Evolutionary conservation across 2,888 invertebrate species (phyloP).

Genomic region (Cerceris ruficornis): DNA sequence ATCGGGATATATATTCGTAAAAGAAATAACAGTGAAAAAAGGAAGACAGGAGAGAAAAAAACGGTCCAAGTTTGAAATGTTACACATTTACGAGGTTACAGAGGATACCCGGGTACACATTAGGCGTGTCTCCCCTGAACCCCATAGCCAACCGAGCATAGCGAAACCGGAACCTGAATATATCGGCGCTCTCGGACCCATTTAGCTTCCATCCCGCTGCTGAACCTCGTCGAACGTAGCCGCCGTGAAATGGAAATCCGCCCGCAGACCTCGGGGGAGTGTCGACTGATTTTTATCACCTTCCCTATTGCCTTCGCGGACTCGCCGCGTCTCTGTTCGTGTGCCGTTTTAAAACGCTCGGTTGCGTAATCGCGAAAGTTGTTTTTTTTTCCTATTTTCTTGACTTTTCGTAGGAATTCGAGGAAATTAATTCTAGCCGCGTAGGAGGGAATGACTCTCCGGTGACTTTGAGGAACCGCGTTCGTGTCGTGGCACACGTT

Average conservation of each 20-base stretch:
- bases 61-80: conserved; percentile 42
- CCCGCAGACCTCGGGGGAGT: conserved; percentile 47
- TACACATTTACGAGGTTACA: conserved; percentile 46
- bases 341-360: not conserved
- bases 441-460: no score
- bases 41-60: not conserved
- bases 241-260: conserved; percentile 67
- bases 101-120: conserved; percentile 55
- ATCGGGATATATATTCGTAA: not conserved
- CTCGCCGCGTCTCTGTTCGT: not conserved
- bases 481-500: not conserved
- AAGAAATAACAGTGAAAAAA: conserved; percentile 3
- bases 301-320: conserved; percentile 1
- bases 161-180: conserved; percentile 68
- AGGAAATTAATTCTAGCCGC: no score
- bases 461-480: not conserved
- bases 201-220: conserved; percentile 62
- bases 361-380: not conserved
- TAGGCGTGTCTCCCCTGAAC: conserved; percentile 65
- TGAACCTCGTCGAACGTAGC: conserved; percentile 55
- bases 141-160: conserved; percentile 66
- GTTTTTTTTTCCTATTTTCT: not conserved
- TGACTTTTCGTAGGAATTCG: not conserved
- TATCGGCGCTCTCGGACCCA: conserved; percentile 52
- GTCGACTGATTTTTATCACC: conserved; percentile 50